Percentiles rank a stretch among this genome's conserved stretches.
These are phyloP conservation scores for Smutsia gigantea DNA, from an alignment of 2,797 vertebrate genomes.

Conservation along the genomic window DNA sequence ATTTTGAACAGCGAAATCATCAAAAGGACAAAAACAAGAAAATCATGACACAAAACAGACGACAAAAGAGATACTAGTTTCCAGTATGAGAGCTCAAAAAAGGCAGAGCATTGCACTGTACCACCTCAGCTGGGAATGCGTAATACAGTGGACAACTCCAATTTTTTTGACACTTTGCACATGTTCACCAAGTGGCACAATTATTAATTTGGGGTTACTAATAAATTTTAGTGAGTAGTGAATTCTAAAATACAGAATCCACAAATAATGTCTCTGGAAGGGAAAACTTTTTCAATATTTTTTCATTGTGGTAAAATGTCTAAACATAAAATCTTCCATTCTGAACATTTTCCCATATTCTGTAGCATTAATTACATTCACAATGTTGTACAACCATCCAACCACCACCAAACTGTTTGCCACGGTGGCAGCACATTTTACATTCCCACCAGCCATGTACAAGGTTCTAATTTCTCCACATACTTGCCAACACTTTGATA, in stretches of 20 bases:
- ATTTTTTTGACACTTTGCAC: not conserved
- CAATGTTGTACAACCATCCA: not conserved
- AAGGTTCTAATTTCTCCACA: not conserved
- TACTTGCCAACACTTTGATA: not conserved
- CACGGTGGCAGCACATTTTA: not conserved
- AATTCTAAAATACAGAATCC: conserved; percentile 7
- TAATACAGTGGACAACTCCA: not conserved
- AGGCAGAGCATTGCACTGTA: not conserved
- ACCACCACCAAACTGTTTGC: not conserved
- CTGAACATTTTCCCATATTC: not conserved
- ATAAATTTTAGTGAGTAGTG: not conserved
- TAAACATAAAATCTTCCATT: not conserved
- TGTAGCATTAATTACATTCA: not conserved
- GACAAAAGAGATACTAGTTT: not conserved
- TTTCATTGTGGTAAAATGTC: not conserved
- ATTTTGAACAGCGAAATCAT: conserved; percentile 39
- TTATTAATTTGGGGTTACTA: not conserved
- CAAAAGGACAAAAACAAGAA: not conserved
- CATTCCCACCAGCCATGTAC: not conserved
- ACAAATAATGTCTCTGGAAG: not conserved
- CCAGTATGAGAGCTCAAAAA: not conserved
- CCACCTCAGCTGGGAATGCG: not conserved
- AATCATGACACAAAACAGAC: not conserved
- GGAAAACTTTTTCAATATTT: not conserved
- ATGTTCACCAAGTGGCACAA: not conserved